Evolutionary conservation across 2,888 invertebrate species (phyloP), one percentile per base, ranked within the genome.

Genomic region (Caenorhabditis japonica): DNA sequence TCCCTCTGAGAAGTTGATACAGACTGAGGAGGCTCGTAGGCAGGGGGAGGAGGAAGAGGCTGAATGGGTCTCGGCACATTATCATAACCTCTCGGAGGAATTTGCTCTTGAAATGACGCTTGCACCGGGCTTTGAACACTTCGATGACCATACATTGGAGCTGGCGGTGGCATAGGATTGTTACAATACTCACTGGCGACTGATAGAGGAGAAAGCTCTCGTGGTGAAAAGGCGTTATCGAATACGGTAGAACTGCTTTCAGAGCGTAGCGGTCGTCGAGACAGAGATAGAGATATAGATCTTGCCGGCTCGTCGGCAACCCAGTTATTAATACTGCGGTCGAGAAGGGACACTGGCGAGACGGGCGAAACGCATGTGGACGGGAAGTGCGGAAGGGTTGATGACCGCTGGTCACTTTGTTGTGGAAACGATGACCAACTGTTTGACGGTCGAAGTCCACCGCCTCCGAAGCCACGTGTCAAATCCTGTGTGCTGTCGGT

Each of bases 371-470:
- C 60, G 66, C 70, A 75, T 71, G 61, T 41, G 36, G 46, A 58
- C 41, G 75, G 64, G 43, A 69, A 70, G 51, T 64, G 70, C 34
- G 75, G 60, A 13, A 71, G 71, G 36, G 68, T 68, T 27, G 55
- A 55, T 53, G 68, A 73, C 66, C 61, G 68, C 58, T 66, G 73
- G 61, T 61, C 74, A 62, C 52, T 58, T 61, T 68, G 68, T 47
- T 69, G 69, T 25, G 75, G 52, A 46, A 75, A 70, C 47, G 69
- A 69, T n/a, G 76, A 76, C 69, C 72, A 70, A 70, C 72, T 71
- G 70, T 61, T 76, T 61, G 72, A 72, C 23, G 72, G 68, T 46
- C 70, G 74, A 17, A 72, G 59, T 44, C 66, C 66, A 56, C 66
- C 56, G 66, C 66, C 56, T 55, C 55, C 64, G 49, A 55, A 64